Base-by-base conservation (phyloP, 92 coral and sea anemone genomes). In the Siderastrea siderea region DNA sequence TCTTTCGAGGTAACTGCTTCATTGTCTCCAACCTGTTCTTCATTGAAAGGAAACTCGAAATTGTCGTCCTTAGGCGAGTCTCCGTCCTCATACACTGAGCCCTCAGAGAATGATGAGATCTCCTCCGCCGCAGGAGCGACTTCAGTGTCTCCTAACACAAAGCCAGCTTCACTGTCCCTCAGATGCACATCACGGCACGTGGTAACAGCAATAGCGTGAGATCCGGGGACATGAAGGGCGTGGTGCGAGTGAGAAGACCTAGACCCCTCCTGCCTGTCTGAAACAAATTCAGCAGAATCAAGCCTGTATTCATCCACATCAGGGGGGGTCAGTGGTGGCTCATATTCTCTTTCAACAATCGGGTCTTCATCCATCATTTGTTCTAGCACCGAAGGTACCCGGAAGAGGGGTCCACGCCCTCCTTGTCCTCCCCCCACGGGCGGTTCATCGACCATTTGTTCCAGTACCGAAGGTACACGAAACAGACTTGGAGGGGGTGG, bases 361-460 rank as follows among this genome's bases (percentile, higher is more conserved):
- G 96, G 96, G 14, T 65, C 88, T 57, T 93, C 94, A 48, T 92
- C 93, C 85, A 82, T 83, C 98, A 95, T 95, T 78, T 95, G 98
- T 44, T 95, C 98, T 47, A 95, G 75, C 3, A 95, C 94, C 5
- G 96, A 90, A 46, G 98, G 98, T 1, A 95, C 96, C 43, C 93
- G 77, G 84, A 47, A 95, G 52, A 95, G 72, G 4, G 87, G 47
- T 55, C 75, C 52, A 5, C 26, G 57, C 4, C 19, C 14, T 59
- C 19, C 58, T 16, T 50, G 81, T 19, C 77, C 78, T 1, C 3
- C 68, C 68, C 68, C 88, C 1, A 86, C 88, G 0, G 93, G 96
- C 3, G 68, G 91, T 59, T 93, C 94, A 67, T 92, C 91, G 17
- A 88, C 84, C 96, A 95, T 93, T 71, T 95, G 98, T 17, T 95